Evolutionary conservation across 2,113 vertebrate genomes (phyloP).

Genomic region (Sander vitreus): DNA sequence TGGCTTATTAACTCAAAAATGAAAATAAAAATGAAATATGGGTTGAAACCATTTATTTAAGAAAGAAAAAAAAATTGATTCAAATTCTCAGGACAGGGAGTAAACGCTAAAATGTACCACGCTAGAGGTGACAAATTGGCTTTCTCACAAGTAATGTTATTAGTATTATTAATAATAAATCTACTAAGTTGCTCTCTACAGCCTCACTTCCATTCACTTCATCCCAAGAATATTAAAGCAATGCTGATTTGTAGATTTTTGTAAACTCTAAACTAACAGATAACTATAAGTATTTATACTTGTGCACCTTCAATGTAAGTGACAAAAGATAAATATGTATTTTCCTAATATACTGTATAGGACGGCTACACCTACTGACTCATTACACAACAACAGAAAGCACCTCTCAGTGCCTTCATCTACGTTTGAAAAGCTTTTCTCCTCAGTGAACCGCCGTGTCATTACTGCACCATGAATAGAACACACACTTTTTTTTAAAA

Average conservation of each 20-base stretch:
- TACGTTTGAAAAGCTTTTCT: neutral
- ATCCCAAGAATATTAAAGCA: neutral
- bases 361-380: neutral
- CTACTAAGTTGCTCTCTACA: neutral
- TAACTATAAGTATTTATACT: neutral
- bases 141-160: neutral
- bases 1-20: neutral
- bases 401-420: neutral
- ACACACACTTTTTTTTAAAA: no score
- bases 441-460: neutral
- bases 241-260: no score
- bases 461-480: neutral
- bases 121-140: neutral
- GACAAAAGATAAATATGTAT: neutral
- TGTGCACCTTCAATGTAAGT: neutral
- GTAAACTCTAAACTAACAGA: neutral
- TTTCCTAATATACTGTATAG: neutral
- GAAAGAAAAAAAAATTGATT: neutral
- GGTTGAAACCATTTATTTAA: neutral
- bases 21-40: neutral
- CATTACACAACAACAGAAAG: neutral
- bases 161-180: neutral
- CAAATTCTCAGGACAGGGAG: neutral
- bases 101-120: neutral
- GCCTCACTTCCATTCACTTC: neutral